Evolutionary conservation across 2,113 vertebrate species (phyloP).

Genomic region (Mungos mungo): DNA sequence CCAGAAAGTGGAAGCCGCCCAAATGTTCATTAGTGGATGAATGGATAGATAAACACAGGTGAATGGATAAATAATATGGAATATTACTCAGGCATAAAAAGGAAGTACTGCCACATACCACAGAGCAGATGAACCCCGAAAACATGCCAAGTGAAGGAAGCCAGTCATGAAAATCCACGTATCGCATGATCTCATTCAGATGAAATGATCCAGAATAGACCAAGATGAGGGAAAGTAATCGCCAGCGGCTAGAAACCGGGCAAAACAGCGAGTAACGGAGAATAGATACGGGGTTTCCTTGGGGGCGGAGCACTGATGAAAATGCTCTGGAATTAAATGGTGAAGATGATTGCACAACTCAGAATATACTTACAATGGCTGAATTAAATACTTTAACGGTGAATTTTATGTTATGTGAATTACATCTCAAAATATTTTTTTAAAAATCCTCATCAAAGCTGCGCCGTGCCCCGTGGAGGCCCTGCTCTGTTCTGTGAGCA

Average conservation of each 20-base stretch:
- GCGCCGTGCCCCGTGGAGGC: accelerated
- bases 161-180: neutral
- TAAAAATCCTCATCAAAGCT: neutral
- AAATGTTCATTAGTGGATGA: neutral
- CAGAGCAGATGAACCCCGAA: neutral
- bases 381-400: neutral
- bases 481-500: neutral
- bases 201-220: neutral
- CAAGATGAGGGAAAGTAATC: neutral
- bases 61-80: neutral
- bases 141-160: neutral
- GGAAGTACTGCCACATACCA: neutral
- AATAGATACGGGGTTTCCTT: neutral
- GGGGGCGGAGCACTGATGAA: neutral
- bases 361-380: neutral
- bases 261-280: neutral
- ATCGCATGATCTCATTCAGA: neutral
- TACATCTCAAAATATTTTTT: neutral
- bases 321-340: neutral
- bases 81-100: neutral
- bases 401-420: conserved; percentile 8
- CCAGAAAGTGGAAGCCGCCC: neutral
- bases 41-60: too few relatives aligned
- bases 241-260: neutral
- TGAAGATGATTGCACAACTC: neutral